Evolutionary conservation across 2,888 invertebrate genomes (phyloP).

Genomic region (Cheilosia soror): DNA sequence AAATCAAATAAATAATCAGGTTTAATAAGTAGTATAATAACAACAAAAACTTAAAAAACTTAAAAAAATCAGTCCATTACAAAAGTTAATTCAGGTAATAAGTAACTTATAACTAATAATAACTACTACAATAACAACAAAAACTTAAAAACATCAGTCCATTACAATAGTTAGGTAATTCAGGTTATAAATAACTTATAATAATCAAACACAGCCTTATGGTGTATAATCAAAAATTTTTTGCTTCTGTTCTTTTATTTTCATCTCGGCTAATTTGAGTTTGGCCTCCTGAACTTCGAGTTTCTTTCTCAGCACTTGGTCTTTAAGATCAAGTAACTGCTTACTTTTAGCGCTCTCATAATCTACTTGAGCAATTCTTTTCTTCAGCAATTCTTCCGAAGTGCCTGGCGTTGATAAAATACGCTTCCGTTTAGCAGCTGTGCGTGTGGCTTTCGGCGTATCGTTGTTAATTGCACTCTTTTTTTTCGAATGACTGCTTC

Average conservation of each 20-base stretch:
- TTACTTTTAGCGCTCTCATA: background rate
- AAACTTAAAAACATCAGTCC: no score
- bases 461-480: background rate
- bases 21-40: no score
- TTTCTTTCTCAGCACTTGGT: background rate
- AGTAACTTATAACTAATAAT: no score
- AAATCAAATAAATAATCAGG: no score
- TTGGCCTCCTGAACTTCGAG: background rate
- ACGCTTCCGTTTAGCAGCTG: background rate
- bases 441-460: background rate
- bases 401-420: background rate
- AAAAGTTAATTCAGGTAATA: no score
- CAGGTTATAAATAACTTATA: no score
- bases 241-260: background rate
- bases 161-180: no score
- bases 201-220: no score
- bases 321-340: background rate
- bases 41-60: no score
- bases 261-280: background rate
- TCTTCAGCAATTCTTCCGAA: background rate
- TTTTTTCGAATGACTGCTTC: background rate
- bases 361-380: background rate
- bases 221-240: background rate
- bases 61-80: no score
- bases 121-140: no score